Base-by-base conservation (phyloP, 1,140 invertebrate genomes). In the Zaprionus nigranus region DNA sequence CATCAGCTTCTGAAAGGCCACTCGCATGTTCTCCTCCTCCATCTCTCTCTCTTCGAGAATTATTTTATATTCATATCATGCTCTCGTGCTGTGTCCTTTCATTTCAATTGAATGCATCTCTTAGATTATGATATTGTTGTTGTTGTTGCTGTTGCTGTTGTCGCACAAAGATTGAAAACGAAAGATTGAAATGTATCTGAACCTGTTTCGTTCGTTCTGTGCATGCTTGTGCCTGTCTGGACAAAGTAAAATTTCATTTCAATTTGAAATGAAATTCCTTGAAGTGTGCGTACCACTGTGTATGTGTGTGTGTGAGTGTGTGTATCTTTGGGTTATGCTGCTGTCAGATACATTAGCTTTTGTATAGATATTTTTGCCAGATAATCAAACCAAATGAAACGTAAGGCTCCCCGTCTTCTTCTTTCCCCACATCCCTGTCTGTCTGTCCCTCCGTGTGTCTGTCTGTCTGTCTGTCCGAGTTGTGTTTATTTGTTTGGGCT, bases 51-150 rank as follows among this genome's bases (percentile, higher is more conserved):
- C 24, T 20, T 17, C 7, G 26, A 36, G 63, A 43, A 78, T 88
- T 64, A 88, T 84, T 84, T 88, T 49, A 87, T 84, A 87, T 87
- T 87, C 84, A 84, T 87, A 88, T 88, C 84, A 88, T 75, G 84
- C 78, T 81, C 79, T 78, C 53, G 49, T 63, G 57, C 69, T 65
- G 84, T 72, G 84, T 87, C 84, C 84, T 84, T 87, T 87, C 69
- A 61, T 84, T 88, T 87, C 81, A 88, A 87, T 87, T 88, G 84
- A 87, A 87, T 87, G 84, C 84, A 66, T 53, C 57, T 78, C 51
- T 20, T 38, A 62, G 72, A 75, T 71, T 70, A 66, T 60, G 40
- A 46, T 64, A 68, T 51, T 58, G 24, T 43, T 64, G 11, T 75
- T 60, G 51, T 63, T 40, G 58, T 56, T 70, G 64, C 73, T 81